phyloP scores from a whole-genome alignment of 2,888 invertebrate genomes.

The Ganaspis brasiliensis region DNA sequence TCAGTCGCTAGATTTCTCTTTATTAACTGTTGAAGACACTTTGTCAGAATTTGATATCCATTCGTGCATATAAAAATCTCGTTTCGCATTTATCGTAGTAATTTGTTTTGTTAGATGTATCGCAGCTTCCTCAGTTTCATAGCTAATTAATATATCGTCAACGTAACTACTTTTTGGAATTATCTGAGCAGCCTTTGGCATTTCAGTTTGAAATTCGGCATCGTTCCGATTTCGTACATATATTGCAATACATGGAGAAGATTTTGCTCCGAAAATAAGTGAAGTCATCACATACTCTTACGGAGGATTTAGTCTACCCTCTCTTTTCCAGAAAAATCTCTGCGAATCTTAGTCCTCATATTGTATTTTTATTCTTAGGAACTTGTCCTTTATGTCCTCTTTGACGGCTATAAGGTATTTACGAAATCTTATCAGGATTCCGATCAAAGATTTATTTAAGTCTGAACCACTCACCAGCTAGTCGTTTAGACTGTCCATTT shows the following conservation, averaged over 20 bases:
- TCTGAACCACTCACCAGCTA: too few species aligned
- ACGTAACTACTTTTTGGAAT: constrained; percentile 14
- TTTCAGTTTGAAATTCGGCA: too few species aligned
- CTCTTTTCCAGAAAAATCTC: too few species aligned
- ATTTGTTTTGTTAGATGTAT: too few species aligned
- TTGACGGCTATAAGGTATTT: constrained; percentile 47
- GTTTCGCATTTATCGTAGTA: too few species aligned
- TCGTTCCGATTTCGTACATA: constrained; percentile 33
- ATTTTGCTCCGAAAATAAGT: constrained; percentile 21
- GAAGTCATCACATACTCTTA: constrained; percentile 33
- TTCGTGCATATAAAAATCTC: too few species aligned
- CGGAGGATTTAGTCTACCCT: background rate
- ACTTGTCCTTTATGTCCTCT: constrained; percentile 43
- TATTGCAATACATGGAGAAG: constrained; percentile 32
- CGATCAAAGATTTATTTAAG: too few species aligned
- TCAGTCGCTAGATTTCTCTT: too few species aligned
- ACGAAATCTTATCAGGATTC: constrained; percentile 57
- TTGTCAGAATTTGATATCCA: too few species aligned
- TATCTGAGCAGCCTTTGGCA: background rate
- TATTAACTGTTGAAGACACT: too few species aligned
- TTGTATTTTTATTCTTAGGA: constrained; percentile 31
- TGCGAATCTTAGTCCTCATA: constrained; percentile 13
- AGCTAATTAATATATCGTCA: constrained; percentile 59
- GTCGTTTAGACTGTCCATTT: too few species aligned
- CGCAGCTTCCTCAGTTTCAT: too few species aligned